Conservation (phyloP, 2,797 vertebrate genomes). For the Aldrovandia affinis region DNA sequence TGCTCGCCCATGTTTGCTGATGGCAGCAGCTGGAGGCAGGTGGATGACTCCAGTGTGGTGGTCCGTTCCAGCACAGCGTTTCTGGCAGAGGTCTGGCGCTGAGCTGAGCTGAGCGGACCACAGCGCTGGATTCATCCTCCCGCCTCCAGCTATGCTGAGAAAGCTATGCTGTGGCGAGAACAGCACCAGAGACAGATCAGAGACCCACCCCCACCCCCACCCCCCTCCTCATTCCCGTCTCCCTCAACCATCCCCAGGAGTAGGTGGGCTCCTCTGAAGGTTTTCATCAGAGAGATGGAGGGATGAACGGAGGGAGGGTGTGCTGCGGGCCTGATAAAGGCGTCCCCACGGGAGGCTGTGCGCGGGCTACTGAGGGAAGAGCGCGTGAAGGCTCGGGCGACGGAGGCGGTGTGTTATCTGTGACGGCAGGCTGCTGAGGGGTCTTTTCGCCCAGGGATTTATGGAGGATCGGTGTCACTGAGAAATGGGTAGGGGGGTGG, state of each 20-base stretch:
- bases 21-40: no score
- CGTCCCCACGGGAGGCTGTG: background rate
- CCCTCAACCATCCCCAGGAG: background rate
- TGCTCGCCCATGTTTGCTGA: no score
- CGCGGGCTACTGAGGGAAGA: background rate
- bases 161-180: background rate
- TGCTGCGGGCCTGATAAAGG: background rate
- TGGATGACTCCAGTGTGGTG: no score
- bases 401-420: background rate
- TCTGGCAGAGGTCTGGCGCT: no score
- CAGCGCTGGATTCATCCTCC: no score
- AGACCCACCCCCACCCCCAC: background rate
- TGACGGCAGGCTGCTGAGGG: constrained; percentile 4
- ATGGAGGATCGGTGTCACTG: background rate
- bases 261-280: background rate
- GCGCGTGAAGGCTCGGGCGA: background rate
- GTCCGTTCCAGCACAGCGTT: no score
- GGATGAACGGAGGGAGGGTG: background rate
- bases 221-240: background rate
- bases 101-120: no score
- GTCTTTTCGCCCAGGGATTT: background rate
- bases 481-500: background rate
- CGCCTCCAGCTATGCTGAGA: no score
- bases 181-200: background rate
- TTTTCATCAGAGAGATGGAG: background rate